Base-by-base conservation (phyloP, 2,888 invertebrate genomes). In the Leptopilina myrica region DNA sequence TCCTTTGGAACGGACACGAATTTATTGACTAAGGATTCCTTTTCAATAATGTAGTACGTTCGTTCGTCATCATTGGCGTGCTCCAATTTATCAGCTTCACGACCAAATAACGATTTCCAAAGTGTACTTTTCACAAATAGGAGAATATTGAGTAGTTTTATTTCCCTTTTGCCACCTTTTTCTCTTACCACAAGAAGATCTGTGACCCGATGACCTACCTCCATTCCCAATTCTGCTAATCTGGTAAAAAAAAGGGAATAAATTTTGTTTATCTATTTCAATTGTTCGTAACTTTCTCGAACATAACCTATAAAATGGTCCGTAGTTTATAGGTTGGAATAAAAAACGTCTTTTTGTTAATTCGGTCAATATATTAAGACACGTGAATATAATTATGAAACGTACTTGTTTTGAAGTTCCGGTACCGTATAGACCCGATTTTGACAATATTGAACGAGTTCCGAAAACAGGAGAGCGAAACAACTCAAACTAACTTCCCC, bases 31-130 rank as follows among this genome's bases (percentile, higher is more conserved):
- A 99, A 90, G 11, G 99, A 98, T 90, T 99, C 99, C 88, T 98
- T 98, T 92, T 99, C 99, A 91, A 99, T 99, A 64, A 99, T 96
- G 89, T 99, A 99, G 92, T 99, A 99, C 0, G 98, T 99, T 84
- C 96, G 95, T 89, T 99, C 98, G 93, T 99, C 99, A 92, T 99
- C 99, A 92, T 99, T 99, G 4, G 99, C 98, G 92, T 99, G 98
- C 90, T 99, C 99, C 84, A 99, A 92, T 90, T 99, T 99, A 90
- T 99, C 99, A 53, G 99, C 99, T 93, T 99, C 99, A 89, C 97
- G 97, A 2, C 99, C 99, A 94, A 99, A 99, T 26, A 99, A 92
- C 77, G 96, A 97, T 96, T 99, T 99, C 99, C 99, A 99, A 15
- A 99, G 93, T 0, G 98, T 98, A 5, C 97, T 97, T 91, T 99